Evolutionary conservation across 2,797 vertebrate species (phyloP), one percentile per base, ranked within the genome.

Genomic region (Arrhamphus sclerolepis): DNA sequence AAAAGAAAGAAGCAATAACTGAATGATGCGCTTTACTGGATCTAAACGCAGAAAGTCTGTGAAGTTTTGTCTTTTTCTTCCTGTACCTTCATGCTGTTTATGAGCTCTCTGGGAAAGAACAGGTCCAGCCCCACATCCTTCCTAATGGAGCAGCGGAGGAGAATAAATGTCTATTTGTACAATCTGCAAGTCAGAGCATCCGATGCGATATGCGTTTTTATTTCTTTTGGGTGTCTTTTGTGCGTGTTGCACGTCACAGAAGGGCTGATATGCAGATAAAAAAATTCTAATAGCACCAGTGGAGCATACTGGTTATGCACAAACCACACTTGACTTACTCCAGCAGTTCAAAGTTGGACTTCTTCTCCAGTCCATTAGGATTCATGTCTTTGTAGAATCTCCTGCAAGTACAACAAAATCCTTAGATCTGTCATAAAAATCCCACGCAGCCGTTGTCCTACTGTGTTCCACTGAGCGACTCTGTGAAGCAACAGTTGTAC

Each of bases 361-460:
- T 98, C 68, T 98, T 98, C 84, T 98, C 96, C 70, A 98, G 91
- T 0, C 95, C 96, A 0, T 93, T 95, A 5, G 95, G 92, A 40
- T 94, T 95, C 95, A 98, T 96, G 79, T 98, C 95, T 89, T 98
- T 98, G 84, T 90, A 98, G 88, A 95, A 98, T 57, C 97, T 91
- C 92, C 97, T 98, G 90, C 42, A 26, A 61, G 17, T 4, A 55
- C 14, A 28, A 46, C 2, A 21, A 0, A 5, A 28, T 6, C 0
- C 1, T 44, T 28, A 8, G 7, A 5, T 16, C 19, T 50, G 1
- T 39, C 3, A 20, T 20, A 0, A 40, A 53, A 28, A 16, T n/a
- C 0, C 10, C 8, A 1, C 14, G 34, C 19, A 19, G 7, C 7
- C 11, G 10, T n/a, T 39, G 2, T 24, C 2, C 13, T 16, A 2